Evolutionary conservation across 2,888 invertebrate species (phyloP), one percentile per base, ranked within the genome.

Genomic region (Cataglyphis albicans): DNA sequence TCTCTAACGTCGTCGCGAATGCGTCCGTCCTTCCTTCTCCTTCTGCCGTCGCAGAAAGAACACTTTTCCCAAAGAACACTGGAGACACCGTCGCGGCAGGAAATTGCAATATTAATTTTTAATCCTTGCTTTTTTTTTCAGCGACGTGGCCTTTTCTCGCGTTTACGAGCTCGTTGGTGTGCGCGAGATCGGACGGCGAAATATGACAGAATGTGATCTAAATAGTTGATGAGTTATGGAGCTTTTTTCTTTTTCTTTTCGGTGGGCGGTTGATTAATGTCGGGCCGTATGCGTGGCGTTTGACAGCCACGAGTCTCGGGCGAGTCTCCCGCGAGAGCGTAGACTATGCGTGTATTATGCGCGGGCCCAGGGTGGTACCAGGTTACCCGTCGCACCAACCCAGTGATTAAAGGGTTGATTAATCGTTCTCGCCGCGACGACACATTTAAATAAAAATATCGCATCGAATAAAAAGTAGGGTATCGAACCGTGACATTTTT

Each of bases 61-160:
- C 32, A 74, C 76, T 86, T 80, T 78, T 78, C 65, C 55, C 68
- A 74, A 61, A 83, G 64, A 65, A 64, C 59, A 38, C 57, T 59
- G 57, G 70, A 85, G 89, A 85, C 86, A 86, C 83, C 82, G 82
- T 82, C 61, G 52, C 52, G 83, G 83, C 82, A 87, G 90, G 88
- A 92, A 90, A 92, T 92, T 92, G 92, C 89, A 87, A 91, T 91
- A 90, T 92, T 90, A 92, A 92, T 92, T 91, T 92, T 91, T 91
- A 90, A 92, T 92, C 88, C 84, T 87, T 89, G 81, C 78, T 81
- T 86, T 87, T 89, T 89, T 84, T 83, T 82, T 68, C 85, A 38
- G 21, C 80, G 72, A 48, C 21, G 32, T 35, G 35, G 41, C 21
- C 67, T 83, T 64, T 44, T 61, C 52, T 52, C 70, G 10, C 70